Base-by-base conservation (phyloP, 2,797 vertebrate genomes). In the Takifugu rubripes region DNA sequence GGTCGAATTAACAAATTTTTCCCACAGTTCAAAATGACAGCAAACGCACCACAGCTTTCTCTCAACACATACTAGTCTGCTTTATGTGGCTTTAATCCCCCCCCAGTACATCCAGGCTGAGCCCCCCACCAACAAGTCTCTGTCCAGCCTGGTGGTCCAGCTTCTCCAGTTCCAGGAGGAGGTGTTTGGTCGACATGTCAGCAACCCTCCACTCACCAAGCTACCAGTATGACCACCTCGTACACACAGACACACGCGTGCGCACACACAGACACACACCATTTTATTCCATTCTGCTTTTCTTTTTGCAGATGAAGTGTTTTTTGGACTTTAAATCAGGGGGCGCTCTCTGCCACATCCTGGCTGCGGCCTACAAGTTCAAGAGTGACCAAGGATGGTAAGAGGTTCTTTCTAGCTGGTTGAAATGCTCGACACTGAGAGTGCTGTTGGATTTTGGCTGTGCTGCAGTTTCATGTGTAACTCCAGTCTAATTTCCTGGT, bases 301-400 rank as follows among this genome's bases (percentile, higher is more conserved):
- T 61, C 56, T 72, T 52, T 64, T 33, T 69, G 25, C 72, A 99
- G 96, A 97, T 98, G 79, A 99, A 98, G 84, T 94, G 94, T 88
- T 98, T 98, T 80, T 86, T 98, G 87, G 96, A 99, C 87, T 98
- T 99, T 78, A 99, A 99, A 88, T 94, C 96, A 9, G 96, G 96
- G 55, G 96, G 96, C 27, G 89, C 96, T 66, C 86, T 98, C 14
- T 98, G 96, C 86, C 95, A 98, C 78, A 97, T 99, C 75, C 91
- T 98, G 79, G 96, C 96, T 70, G 94, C 96, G 40, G 96, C 96
- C 75, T 99, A 99, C 91, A 98, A 99, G 83, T 99, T 98, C 86
- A 99, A 99, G 89, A 99, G 96, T 77, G 96, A 99, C 89, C 96
- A 99, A 87, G 96, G 96, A 93, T 98, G 96, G 96, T 99, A 90